Base-by-base conservation (phyloP, 2,888 invertebrate species). In the Melanchra persicariae region DNA sequence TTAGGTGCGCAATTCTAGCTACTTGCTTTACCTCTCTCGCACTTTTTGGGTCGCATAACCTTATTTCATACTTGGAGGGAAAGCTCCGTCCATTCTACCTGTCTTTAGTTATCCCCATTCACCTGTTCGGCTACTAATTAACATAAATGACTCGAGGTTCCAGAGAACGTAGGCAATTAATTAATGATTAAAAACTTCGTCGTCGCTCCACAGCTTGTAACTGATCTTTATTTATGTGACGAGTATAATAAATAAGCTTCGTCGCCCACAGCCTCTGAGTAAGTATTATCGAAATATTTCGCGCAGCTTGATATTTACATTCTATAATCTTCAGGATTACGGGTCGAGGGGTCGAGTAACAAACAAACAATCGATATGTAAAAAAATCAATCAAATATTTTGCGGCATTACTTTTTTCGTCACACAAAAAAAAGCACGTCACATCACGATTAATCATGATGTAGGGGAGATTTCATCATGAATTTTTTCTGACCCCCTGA, bases 181-280 rank as follows among this genome's bases (percentile, higher is more conserved):
- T 88, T 83, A 85, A 85, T 86, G 67, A 86, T 87, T 85, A 83
- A 87, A 87, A 86, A 85, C 81, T 84, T 85, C 62, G 77, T 72
- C 79, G 61, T 68, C 55, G 59, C 61, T 72, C 69, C 58, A 34
- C 55, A n/a, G n/a, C n/a, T n/a, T 79, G 82, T 79, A 83, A 85
- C 70, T 74, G 81, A 87, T 88, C 86, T 84, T 85, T 85, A 87
- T 88, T 87, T 84, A 86, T 87, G 83, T 84, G 83, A 83, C 83
- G 84, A 83, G 75, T 72, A 69, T 82, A 82, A 85, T 87, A 87
- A 85, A 87, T 82, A 85, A 80, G 73, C 67, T 72, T 70, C 73
- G 57, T 49, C 71, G 26, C 51, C 45, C 40, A 54, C 40, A 61
- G 60, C 54, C 17, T 49, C 22, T 72, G 59, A 62, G 69, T 69